These are phyloP conservation scores for Tautogolabrus adspersus DNA, from an alignment of 2,113 vertebrate genomes.

Conservation along the genomic window DNA sequence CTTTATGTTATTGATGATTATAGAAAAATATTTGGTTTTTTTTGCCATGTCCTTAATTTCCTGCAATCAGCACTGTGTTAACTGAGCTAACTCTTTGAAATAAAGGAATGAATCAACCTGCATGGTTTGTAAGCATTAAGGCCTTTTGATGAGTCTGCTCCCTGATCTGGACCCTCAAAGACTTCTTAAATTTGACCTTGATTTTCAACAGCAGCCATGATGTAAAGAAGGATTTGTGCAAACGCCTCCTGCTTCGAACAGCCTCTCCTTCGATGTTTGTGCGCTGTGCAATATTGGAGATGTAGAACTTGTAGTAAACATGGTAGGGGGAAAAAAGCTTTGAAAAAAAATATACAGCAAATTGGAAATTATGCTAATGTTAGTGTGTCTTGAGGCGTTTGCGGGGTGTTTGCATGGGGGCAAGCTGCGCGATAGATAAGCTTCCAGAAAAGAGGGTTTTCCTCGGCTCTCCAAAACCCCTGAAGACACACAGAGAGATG, in stretches of 20 bases:
- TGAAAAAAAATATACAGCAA: slow-evolving; percentile 56
- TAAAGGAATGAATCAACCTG: no score
- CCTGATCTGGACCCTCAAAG: not conserved
- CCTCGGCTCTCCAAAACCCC: slow-evolving; percentile 67
- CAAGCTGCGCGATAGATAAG: slow-evolving; percentile 70
- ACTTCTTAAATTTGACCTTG: not conserved
- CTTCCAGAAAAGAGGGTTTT: slow-evolving; percentile 71
- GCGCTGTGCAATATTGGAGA: slow-evolving; percentile 30
- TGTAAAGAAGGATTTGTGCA: not conserved
- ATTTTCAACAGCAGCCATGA: not conserved
- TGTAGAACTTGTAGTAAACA: slow-evolving; percentile 51
- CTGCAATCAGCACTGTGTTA: no score
- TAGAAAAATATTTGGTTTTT: no score
- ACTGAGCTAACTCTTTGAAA: no score
- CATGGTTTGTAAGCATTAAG: no score
- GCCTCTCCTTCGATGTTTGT: slow-evolving; percentile 19
- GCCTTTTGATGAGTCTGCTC: not conserved
- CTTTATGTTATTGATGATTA: no score
- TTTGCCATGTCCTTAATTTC: no score
- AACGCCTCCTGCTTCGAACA: slow-evolving; percentile 1
- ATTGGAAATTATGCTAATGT: slow-evolving; percentile 82
- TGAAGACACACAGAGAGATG: slow-evolving; percentile 62
- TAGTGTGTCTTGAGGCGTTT: slow-evolving; percentile 67
- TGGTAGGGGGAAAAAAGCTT: slow-evolving; percentile 21
- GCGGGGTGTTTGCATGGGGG: slow-evolving; percentile 53